Evolutionary conservation across 1,140 invertebrate genomes (phyloP).

Genomic region (Camponotus floridanus): DNA sequence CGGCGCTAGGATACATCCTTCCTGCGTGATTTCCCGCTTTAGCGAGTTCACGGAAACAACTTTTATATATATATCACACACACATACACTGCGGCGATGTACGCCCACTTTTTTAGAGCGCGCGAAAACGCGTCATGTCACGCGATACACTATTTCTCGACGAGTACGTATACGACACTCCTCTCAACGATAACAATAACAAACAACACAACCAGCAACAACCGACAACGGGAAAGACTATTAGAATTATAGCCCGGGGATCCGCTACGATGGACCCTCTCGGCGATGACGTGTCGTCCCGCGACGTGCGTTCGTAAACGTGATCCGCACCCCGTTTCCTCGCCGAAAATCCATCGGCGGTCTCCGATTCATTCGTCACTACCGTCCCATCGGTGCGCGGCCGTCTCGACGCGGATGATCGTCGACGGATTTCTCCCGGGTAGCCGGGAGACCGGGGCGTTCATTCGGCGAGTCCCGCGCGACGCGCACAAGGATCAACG

Average conservation of each 20-base stretch:
- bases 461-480: conserved; percentile 37
- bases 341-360: conserved; percentile 69
- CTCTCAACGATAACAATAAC: conserved; percentile 34
- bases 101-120: conserved; percentile 8
- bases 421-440: neutral
- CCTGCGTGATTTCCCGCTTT: conserved; percentile 35
- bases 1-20: conserved; percentile 88
- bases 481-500: conserved; percentile 10
- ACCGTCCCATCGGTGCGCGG: conserved; percentile 57
- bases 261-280: conserved; percentile 63
- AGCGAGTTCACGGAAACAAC: neutral
- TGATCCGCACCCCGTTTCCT: conserved; percentile 57
- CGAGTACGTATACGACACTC: no score
- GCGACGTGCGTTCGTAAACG: conserved; percentile 56
- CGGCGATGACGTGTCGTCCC: conserved; percentile 62
- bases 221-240: neutral
- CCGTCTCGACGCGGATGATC: conserved; percentile 16
- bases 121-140: conserved; percentile 58
- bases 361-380: conserved; percentile 71
- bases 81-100: neutral
- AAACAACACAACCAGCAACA: conserved; percentile 53
- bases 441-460: neutral
- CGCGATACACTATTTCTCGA: conserved; percentile 25
- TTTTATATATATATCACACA: neutral
- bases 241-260: no score